Conservation (phyloP, 1,140 invertebrate species). For the Wasmannia auropunctata region DNA sequence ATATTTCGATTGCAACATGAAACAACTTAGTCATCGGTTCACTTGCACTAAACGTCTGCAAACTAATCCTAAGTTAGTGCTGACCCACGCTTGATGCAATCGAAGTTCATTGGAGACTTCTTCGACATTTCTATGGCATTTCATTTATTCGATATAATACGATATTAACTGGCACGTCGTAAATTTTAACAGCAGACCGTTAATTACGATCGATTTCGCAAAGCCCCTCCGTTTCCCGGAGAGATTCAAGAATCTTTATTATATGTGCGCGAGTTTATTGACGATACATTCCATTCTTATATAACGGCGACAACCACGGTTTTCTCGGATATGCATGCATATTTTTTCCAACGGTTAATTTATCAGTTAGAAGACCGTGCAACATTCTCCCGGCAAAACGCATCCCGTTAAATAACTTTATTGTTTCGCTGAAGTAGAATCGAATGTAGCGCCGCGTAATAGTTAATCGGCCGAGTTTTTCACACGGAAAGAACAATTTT, state of each 20-base stretch:
- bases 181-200: constrained; percentile 17
- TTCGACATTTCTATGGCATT: constrained; percentile 30
- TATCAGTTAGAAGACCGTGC: not conserved
- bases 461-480: not conserved
- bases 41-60: not conserved
- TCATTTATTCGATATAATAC: constrained; percentile 5
- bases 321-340: not conserved
- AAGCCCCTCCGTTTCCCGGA: not conserved
- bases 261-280: not conserved
- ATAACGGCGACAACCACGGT: not conserved
- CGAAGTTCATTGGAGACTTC: constrained; percentile 1
- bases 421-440: not conserved
- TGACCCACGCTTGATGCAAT: not conserved
- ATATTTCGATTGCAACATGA: not conserved
- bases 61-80: not conserved
- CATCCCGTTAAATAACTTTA: not conserved
- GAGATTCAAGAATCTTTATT: constrained; percentile 13
- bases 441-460: not conserved
- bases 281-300: constrained; percentile 34
- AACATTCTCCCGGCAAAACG: not conserved
- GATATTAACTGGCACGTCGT: constrained; percentile 4
- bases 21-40: not conserved
- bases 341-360: not conserved
- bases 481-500: too few species aligned
- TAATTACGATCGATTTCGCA: constrained; percentile 24